These are phyloP conservation scores for Drosophila virilis DNA, from an alignment of 1,140 invertebrate species.

Conservation along the genomic window DNA sequence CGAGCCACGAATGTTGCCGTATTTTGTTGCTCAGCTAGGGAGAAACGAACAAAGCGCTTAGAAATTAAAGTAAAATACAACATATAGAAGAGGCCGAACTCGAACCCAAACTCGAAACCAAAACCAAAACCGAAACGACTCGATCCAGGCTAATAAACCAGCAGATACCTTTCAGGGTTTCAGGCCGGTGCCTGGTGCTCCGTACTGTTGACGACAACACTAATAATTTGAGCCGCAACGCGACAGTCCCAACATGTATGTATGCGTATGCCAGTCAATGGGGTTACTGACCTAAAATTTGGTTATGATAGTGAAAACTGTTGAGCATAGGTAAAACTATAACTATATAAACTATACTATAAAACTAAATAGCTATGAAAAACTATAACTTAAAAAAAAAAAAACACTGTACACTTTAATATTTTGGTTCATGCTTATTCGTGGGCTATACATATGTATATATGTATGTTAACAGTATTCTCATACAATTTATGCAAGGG, in stretches of 20 bases:
- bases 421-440: not conserved
- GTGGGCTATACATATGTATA: not conserved
- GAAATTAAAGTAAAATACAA: conserved; percentile 68
- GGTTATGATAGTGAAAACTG: conserved; percentile 62
- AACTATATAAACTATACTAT: too few species aligned
- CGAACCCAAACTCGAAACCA: conserved; percentile 6
- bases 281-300: conserved; percentile 65
- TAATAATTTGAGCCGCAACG: conserved; percentile 58
- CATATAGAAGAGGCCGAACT: conserved; percentile 15
- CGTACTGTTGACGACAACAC: conserved; percentile 49
- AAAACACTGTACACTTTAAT: not conserved
- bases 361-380: too few species aligned
- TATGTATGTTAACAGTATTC: too few species aligned
- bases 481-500: too few species aligned
- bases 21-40: conserved; percentile 24
- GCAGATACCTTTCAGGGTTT: conserved; percentile 15
- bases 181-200: not conserved
- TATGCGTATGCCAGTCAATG: conserved; percentile 25
- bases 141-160: conserved; percentile 25
- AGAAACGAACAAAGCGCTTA: conserved; percentile 53
- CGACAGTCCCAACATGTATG: conserved; percentile 23
- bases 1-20: conserved; percentile 33
- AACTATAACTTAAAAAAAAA: too few species aligned
- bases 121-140: conserved; percentile 26
- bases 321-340: conserved; percentile 43